Conservation (phyloP, 2,888 invertebrate genomes). For the Myathropa florea region DNA sequence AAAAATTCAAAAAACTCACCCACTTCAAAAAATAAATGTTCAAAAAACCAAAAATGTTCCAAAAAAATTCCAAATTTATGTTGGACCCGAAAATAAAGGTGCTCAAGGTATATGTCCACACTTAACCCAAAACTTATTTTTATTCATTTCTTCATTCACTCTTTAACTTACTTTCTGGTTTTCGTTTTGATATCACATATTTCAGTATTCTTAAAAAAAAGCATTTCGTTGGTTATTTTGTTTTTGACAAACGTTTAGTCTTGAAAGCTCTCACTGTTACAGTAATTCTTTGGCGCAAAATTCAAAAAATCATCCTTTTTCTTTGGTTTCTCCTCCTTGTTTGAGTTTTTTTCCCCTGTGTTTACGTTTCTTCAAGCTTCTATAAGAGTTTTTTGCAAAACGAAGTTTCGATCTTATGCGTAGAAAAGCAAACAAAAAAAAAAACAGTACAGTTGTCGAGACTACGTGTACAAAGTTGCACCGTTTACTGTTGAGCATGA, state of each 20-base stretch:
- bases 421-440: not conserved
- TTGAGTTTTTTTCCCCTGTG: not conserved
- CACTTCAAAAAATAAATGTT: slow-evolving; percentile 17
- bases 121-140: slow-evolving; percentile 21
- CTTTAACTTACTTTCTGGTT: not conserved
- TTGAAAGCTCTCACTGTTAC: slow-evolving; percentile 1
- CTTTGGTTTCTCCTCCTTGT: not conserved
- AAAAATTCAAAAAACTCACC: slow-evolving; percentile 23
- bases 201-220: not conserved
- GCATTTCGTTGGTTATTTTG: not conserved
- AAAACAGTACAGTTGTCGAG: slow-evolving; percentile 1
- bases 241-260: slow-evolving; percentile 35
- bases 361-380: not conserved
- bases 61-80: not conserved
- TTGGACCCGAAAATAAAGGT: slow-evolving; percentile 77
- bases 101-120: slow-evolving; percentile 78
- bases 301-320: not conserved
- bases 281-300: slow-evolving; percentile 19
- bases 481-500: slow-evolving; percentile 54
- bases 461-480: slow-evolving; percentile 36
- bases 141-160: slow-evolving; percentile 17
- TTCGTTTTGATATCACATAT: not conserved
- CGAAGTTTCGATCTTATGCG: slow-evolving; percentile 4
- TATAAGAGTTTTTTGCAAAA: not conserved
- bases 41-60: slow-evolving; percentile 37